Conservation (phyloP, 2,797 vertebrate genomes). For the Centroberyx gerrardi region DNA sequence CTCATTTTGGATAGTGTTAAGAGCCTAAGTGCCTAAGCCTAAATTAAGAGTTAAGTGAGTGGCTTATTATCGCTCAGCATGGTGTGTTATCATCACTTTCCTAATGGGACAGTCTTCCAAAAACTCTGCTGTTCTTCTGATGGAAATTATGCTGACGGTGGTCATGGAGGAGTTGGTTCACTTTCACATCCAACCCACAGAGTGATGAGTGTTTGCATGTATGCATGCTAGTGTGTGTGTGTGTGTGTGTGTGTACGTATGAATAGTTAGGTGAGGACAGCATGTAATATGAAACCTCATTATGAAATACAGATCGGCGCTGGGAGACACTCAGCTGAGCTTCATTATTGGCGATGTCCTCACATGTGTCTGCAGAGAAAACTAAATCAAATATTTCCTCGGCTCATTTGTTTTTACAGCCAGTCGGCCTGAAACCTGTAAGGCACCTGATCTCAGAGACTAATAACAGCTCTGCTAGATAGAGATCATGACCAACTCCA, state of each 20-base stretch:
- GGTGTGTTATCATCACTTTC: too few relatives aligned
- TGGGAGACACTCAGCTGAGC: neutral
- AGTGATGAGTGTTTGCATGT: conserved; percentile 9
- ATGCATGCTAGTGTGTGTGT: neutral
- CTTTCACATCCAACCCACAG: neutral
- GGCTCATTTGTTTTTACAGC: conserved; percentile 14
- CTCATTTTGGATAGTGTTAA: too few relatives aligned
- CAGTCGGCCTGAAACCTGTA: neutral
- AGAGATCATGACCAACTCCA: too few relatives aligned
- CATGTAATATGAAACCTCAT: neutral
- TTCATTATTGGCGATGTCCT: neutral
- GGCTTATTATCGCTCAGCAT: too few relatives aligned
- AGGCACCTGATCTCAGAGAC: neutral
- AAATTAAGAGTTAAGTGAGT: too few relatives aligned
- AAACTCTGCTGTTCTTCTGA: too few relatives aligned
- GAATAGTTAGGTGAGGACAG: neutral
- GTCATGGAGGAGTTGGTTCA: too few relatives aligned
- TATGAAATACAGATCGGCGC: neutral
- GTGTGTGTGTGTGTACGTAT: neutral
- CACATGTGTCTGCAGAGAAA: neutral
- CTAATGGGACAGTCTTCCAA: too few relatives aligned
- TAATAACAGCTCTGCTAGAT: neutral
- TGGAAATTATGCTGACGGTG: too few relatives aligned
- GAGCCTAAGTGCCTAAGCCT: too few relatives aligned
- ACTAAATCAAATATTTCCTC: neutral